Conservation (phyloP, 1,140 invertebrate genomes). For the Bombus difficillimus region DNA sequence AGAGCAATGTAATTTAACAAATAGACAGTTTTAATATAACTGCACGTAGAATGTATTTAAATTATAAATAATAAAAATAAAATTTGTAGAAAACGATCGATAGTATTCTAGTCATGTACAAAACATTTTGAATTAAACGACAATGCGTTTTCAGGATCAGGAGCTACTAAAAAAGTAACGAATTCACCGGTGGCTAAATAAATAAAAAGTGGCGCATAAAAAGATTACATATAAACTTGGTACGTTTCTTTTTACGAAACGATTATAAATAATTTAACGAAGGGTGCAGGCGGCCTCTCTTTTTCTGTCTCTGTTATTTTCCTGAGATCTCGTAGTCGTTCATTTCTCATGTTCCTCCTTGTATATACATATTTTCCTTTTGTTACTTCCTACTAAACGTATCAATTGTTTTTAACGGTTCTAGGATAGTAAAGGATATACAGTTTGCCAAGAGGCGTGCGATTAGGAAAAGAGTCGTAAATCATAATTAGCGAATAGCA, state of each 20-base stretch:
- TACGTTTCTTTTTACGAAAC: conserved; percentile 54
- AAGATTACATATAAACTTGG: conserved; percentile 33
- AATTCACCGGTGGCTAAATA: conserved; percentile 46
- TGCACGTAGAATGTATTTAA: conserved; percentile 22
- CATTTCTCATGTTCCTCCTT: neutral
- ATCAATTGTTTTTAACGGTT: neutral
- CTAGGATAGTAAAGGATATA: neutral
- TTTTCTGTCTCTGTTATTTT: conserved; percentile 23
- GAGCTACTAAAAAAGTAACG: conserved; percentile 7
- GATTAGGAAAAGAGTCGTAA: neutral
- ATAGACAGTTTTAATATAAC: neutral
- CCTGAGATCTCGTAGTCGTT: neutral
- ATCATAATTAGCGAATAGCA: neutral
- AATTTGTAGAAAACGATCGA: conserved; percentile 18
- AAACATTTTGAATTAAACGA: neutral
- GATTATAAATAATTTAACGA: conserved; percentile 58
- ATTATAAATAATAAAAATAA: conserved; percentile 22
- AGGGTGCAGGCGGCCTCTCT: conserved; percentile 63
- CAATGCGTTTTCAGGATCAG: conserved; percentile 9
- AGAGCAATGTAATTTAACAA: neutral
- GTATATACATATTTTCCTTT: neutral
- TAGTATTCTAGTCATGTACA: neutral
- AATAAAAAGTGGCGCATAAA: conserved; percentile 41
- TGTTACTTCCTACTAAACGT: neutral
- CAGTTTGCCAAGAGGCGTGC: neutral